Base-by-base conservation (phyloP, 35 echinoderm and acorn worm genomes). In the Ophioderma brevispina region DNA sequence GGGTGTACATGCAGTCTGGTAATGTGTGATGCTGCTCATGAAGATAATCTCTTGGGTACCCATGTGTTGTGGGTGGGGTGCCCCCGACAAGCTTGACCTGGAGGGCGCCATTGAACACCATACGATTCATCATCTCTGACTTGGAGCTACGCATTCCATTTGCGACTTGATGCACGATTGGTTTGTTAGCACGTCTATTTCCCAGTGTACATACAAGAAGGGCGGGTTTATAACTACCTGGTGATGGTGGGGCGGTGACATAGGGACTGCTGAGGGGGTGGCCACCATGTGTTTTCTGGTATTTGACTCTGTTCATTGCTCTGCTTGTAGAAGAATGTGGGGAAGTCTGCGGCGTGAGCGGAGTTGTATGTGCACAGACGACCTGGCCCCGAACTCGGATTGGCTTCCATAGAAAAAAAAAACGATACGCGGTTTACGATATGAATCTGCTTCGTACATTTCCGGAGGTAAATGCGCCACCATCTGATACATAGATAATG, bases 401-500 rank as follows among this genome's bases (percentile, higher is more conserved):
- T 86, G 4, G 78, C 85, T 39, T 95, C 93, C 79, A 92, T 95
- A n/a, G n/a, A n/a, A n/a, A n/a, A n/a, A n/a, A n/a, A n/a, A 94
- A 35, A 19, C 85, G 79, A 49, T 91, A 40, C 31, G 92, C 92
- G 36, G 95, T 34, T 92, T 92, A 21, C 92, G 92, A 40, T 92
- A 94, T 32, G 92, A 94, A 32, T 88, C 88, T 14, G 84, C 89
- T 37, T 99, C 93, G 88, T 99, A 99, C 93, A 93, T 95, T 40
- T 99, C 97, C 0, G 90, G 91, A 13, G 94, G 97, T 17, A 99
- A 75, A 64, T 98, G 96, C 35, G 96, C 91, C 15, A 98, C 88
- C 93, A 94, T 98, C 50, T 98, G 96, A 42, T 98, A 94, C 93
- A 93, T 95, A n/a, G 90, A 93, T 76, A 95, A 84, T 36, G 91